phyloP scores from a whole-genome alignment of 1,140 invertebrate species.

The Branchinecta lindahli region DNA sequence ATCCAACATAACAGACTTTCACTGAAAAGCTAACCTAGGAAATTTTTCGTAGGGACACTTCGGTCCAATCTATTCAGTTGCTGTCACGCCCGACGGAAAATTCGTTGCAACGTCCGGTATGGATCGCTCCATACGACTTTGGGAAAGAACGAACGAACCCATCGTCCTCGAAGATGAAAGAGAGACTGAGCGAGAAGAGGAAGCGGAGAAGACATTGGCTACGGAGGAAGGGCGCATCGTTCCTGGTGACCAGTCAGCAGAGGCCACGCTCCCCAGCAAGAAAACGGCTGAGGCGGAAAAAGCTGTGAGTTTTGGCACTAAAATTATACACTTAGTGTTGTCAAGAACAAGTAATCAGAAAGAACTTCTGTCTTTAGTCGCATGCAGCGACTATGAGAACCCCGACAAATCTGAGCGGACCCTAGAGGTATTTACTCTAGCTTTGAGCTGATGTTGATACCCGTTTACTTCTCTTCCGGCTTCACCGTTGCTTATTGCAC shows the following conservation, averaged over 20 bases:
- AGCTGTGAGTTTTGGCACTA: conserved; percentile 43
- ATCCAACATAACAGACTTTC: conserved; percentile 22
- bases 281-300: conserved; percentile 83
- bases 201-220: conserved; percentile 49
- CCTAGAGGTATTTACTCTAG: too few relatives aligned
- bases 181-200: conserved; percentile 60
- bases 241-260: conserved; percentile 43
- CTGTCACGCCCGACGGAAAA: conserved; percentile 62
- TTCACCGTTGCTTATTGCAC: too few relatives aligned
- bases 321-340: neutral
- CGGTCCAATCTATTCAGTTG: conserved; percentile 55
- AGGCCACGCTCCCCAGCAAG: conserved; percentile 62
- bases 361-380: too few relatives aligned
- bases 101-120: conserved; percentile 66
- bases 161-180: conserved; percentile 80
- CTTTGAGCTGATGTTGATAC: conserved; percentile 13
- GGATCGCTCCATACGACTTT: conserved; percentile 75
- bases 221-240: conserved; percentile 51
- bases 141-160: conserved; percentile 69
- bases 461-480: too few relatives aligned
- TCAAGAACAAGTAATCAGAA: neutral
- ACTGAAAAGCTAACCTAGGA: neutral
- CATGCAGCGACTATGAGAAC: too few relatives aligned
- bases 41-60: conserved; percentile 46
- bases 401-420: too few relatives aligned